Percentiles rank a stretch among this genome's conserved stretches.
Conservation (phyloP, 2,797 vertebrate genomes). For the Sebastes steindachneri region DNA sequence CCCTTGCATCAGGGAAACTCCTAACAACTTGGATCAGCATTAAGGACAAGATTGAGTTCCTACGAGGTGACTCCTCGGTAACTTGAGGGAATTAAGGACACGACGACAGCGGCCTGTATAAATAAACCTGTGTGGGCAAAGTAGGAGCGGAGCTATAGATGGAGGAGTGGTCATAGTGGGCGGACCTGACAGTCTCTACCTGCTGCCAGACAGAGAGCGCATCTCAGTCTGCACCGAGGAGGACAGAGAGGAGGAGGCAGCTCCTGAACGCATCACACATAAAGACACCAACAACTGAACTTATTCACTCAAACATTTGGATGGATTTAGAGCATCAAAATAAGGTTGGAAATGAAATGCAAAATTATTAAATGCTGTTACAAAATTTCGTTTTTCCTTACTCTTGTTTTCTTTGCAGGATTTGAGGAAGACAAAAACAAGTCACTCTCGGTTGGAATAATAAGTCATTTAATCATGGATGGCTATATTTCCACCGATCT, state of each 20-base stretch:
- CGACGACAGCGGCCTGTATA: neutral
- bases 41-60: neutral
- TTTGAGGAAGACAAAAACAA: neutral
- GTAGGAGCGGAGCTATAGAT: neutral
- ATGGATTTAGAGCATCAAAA: neutral
- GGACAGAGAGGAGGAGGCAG: neutral
- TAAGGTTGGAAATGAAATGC: neutral
- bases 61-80: constrained; percentile 34
- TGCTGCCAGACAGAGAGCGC: neutral
- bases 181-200: neutral
- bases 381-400: neutral
- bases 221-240: constrained; percentile 58
- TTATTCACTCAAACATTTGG: neutral
- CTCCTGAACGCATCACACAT: neutral
- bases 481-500: constrained; percentile 60
- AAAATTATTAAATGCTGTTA: neutral
- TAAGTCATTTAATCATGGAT: constrained; percentile 47
- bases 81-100: constrained; percentile 21
- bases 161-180: constrained; percentile 12
- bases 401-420: neutral
- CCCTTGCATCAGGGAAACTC: neutral
- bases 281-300: neutral
- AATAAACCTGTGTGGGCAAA: neutral
- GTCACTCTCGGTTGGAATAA: neutral
- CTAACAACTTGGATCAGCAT: neutral